A percentile compares a stretch with the other conserved stretches of the same genome.
Evolutionary conservation across 2,888 invertebrate genomes (phyloP).

Genomic region (Alviniconcha strummeri): DNA sequence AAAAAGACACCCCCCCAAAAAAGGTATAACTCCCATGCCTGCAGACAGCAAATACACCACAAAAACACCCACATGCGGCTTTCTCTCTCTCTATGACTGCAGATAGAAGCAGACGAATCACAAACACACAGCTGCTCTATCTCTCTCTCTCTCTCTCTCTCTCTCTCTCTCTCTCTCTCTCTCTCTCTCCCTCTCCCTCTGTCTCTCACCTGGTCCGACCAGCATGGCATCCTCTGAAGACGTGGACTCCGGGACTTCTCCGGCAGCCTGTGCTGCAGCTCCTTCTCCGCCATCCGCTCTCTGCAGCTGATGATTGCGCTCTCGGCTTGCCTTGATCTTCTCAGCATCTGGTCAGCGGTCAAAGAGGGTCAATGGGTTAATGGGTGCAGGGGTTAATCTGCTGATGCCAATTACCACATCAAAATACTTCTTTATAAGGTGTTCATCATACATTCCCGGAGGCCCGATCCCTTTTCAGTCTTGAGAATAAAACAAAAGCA

Average conservation of each 20-base stretch:
- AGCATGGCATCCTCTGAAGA: conserved; percentile 23
- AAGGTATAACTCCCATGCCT: neutral
- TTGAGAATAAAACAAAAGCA: too few relatives aligned
- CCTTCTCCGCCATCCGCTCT: neutral
- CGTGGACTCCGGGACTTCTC: neutral
- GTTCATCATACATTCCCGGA: too few relatives aligned
- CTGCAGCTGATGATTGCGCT: neutral
- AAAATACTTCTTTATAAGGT: too few relatives aligned
- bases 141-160: neutral
- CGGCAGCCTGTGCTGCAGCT: neutral
- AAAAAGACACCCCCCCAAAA: neutral
- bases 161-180: neutral
- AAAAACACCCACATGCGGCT: neutral
- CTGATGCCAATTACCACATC: too few relatives aligned
- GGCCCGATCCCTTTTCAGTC: too few relatives aligned
- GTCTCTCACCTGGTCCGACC: conserved; percentile 18
- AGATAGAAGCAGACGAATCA: neutral
- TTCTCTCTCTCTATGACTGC: too few relatives aligned
- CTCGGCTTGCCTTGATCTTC: neutral
- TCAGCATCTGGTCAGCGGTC: neutral
- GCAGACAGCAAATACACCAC: conserved; percentile 15
- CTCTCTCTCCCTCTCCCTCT: neutral
- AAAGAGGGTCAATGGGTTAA: neutral
- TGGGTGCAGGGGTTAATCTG: neutral
- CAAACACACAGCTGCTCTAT: neutral